Percentiles rank a stretch among this genome's conserved stretches.
Evolutionary conservation across 23 tunicate species (phyloP).

Genomic region (Corella eumyota): DNA sequence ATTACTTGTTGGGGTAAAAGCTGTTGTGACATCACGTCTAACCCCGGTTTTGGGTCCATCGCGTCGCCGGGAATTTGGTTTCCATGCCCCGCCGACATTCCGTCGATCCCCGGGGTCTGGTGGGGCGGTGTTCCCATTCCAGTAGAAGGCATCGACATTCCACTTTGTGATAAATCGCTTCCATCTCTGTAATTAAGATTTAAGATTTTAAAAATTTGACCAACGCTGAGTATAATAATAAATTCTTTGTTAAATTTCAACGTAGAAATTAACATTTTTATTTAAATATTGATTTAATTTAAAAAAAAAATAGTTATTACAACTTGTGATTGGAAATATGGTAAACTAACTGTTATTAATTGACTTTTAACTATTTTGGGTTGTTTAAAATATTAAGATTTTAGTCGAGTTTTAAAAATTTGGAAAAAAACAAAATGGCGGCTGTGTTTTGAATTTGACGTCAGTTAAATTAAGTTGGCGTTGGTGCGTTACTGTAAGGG

Average conservation of each 20-base stretch:
- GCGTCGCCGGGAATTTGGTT: constrained; percentile 25
- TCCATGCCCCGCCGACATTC: constrained; percentile 50
- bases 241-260: no score
- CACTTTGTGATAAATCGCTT: constrained; percentile 65
- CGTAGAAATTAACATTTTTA: not conserved
- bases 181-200: constrained; percentile 60
- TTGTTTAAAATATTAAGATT: no score
- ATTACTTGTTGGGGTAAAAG: constrained; percentile 36
- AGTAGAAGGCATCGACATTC: constrained; percentile 47
- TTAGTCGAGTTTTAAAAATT: no score
- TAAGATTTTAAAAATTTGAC: not conserved
- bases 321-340: no score
- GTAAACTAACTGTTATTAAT: no score
- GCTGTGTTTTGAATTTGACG: no score
- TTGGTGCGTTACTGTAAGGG: no score
- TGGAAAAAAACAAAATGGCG: no score
- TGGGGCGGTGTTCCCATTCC: constrained; percentile 79
- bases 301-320: no score
- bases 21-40: constrained; percentile 33
- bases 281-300: not conserved
- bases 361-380: no score
- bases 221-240: no score
- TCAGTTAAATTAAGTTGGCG: no score
- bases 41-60: constrained; percentile 57
- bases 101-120: constrained; percentile 39